Percentiles rank a stretch among this genome's conserved stretches.
Evolutionary conservation across 2,888 invertebrate species (phyloP).

Genomic region (Lasioglossum malachurum): DNA sequence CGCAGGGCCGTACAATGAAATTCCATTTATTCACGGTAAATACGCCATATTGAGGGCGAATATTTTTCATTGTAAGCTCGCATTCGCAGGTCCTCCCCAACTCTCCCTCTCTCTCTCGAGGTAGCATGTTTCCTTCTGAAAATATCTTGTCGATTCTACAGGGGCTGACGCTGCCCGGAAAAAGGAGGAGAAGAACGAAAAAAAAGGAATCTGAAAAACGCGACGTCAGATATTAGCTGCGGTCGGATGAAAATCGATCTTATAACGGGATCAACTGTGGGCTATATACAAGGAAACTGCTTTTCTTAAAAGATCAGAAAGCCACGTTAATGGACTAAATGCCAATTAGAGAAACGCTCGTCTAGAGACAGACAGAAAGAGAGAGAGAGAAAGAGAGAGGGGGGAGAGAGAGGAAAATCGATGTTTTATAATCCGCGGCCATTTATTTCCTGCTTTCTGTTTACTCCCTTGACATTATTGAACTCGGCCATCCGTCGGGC

Average conservation of each 20-base stretch:
- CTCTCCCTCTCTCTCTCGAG: not conserved
- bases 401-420: not conserved
- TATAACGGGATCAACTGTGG: not conserved
- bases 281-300: not conserved
- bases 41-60: not conserved
- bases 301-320: not conserved
- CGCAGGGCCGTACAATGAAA: constrained; percentile 27
- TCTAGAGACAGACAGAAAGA: not conserved
- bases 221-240: constrained; percentile 22
- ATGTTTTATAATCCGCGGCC: not conserved
- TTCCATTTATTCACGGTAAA: constrained; percentile 44
- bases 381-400: not conserved
- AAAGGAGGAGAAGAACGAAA: not conserved
- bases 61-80: constrained; percentile 32
- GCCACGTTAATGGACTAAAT: constrained; percentile 16
- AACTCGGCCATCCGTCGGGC: not conserved
- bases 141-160: constrained; percentile 39
- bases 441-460: constrained; percentile 4
- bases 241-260: constrained; percentile 37
- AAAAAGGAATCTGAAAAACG: not conserved
- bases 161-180: constrained; percentile 22
- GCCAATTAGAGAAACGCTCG: constrained; percentile 29
- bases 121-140: constrained; percentile 17
- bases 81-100: not conserved
- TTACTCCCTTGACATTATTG: constrained; percentile 5